Base-by-base conservation (phyloP, 2,888 invertebrate genomes). In the Dastarcus helophoroides region DNA sequence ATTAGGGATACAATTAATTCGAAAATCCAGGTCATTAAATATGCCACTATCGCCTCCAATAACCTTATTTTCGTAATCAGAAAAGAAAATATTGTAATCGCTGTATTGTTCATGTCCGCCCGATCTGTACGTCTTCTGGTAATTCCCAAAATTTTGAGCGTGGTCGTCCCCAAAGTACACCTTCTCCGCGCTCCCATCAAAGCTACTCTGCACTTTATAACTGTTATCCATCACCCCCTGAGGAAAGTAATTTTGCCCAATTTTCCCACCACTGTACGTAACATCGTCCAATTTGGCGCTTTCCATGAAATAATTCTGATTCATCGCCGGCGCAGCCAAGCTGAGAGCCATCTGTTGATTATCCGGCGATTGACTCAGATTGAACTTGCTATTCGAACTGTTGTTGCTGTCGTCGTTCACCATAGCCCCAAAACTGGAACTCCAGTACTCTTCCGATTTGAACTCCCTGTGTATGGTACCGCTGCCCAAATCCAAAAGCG, bases 401-500 rank as follows among this genome's bases (percentile, higher is more conserved):
- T 54, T 56, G 35, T 60, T 63, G 26, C 61, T 62, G 39, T 62
- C 63, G 35, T 72, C 72, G 39, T 73, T 73, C 3, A 57, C 25
- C 48, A 50, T 39, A 31, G 44, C 51, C n/a, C 42, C 46, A 1
- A 67, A 60, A 62, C 65, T 67, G 25, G 74, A 73, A 15, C 69
- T 50, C 73, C 73, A 73, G 43, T 71, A 73, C 17, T 71, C 71
- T 43, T 75, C 69, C 19, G 69, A 65, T 44, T 75, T 69, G 2
- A 74, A 55, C 41, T 69, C 69, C 42, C 67, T 63, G 43, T 73
- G 71, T 21, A 73, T 79, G 28, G 76, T 79, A 2, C 80, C 81
- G 37, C 74, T 75, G 21, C 78, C 80, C 3, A 82, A 62, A 43
- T 82, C 81, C 3, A 80, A 66, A 32, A 82, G 64, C 0, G 79